Conservation (phyloP, 2,797 vertebrate species). For the Pangasius krempfi region DNA sequence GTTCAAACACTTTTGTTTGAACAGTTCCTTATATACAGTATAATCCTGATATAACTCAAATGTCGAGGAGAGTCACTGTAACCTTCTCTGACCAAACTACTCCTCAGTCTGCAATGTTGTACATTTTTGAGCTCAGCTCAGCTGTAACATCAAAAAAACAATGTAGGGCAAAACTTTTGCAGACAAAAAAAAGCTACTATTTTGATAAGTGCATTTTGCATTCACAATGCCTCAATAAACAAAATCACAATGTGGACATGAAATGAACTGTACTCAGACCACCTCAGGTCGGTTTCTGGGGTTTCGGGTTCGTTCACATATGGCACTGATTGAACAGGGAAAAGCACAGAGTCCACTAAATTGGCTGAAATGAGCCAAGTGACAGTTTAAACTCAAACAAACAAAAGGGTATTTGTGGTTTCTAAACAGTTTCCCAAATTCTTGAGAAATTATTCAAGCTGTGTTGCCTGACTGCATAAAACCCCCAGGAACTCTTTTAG, state of each 20-base stretch:
- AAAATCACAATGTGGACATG: not conserved
- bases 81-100: not conserved
- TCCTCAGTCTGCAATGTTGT: too few species aligned
- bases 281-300: not conserved
- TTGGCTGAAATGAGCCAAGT: not conserved
- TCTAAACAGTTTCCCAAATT: not conserved
- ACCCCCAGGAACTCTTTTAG: conserved; percentile 4
- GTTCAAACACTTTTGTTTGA: not conserved
- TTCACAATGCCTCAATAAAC: not conserved
- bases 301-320: not conserved
- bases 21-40: not conserved
- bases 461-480: conserved; percentile 4
- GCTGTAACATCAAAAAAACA: not conserved
- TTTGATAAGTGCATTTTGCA: not conserved
- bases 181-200: not conserved
- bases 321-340: not conserved
- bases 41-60: not conserved
- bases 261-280: not conserved
- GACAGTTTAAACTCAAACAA: conserved; percentile 13
- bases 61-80: not conserved
- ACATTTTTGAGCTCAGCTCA: not conserved
- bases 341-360: not conserved
- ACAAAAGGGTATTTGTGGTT: not conserved
- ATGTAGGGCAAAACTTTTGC: not conserved
- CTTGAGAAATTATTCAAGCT: conserved; percentile 9